Evolutionary conservation across 2,888 invertebrate genomes (phyloP).

Genomic region (Chrysodeixis includens): DNA sequence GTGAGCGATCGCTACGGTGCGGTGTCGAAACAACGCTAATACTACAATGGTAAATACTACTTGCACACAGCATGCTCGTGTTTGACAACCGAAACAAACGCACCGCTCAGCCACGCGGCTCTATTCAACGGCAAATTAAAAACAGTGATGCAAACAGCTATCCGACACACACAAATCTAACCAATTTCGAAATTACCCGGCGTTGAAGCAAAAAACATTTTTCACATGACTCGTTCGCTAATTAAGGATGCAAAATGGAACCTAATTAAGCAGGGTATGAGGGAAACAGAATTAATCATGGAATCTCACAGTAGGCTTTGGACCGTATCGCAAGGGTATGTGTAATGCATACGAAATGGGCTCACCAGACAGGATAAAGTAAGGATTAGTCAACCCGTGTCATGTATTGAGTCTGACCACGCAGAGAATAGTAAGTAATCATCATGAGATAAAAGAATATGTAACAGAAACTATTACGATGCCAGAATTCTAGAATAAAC

Average conservation of each 20-base stretch:
- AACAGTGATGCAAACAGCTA: neutral
- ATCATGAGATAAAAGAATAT: neutral
- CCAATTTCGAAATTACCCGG: neutral
- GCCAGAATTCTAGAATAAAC: too few relatives aligned
- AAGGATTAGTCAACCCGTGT: slow-evolving; percentile 11
- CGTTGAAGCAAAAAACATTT: neutral
- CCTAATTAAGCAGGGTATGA: slow-evolving; percentile 14
- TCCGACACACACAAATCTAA: neutral
- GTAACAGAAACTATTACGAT: neutral
- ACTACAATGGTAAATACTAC: slow-evolving; percentile 32
- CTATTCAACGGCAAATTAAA: neutral
- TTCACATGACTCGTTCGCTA: neutral
- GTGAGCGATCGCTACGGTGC: slow-evolving; percentile 33
- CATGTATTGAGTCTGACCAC: neutral
- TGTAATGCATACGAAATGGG: slow-evolving; percentile 35
- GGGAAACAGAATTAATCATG: slow-evolving; percentile 19
- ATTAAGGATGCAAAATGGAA: slow-evolving; percentile 15
- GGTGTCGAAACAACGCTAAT: slow-evolving; percentile 50
- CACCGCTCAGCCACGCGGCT: slow-evolving; percentile 11
- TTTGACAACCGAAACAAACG: slow-evolving; percentile 27
- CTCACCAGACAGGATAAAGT: slow-evolving; percentile 30
- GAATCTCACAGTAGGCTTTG: slow-evolving; percentile 9
- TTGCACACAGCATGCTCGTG: slow-evolving; percentile 29
- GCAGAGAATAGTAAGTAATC: neutral
- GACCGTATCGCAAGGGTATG: slow-evolving; percentile 6